Evolutionary conservation across 2,113 vertebrate species (phyloP), one percentile per base, ranked within the genome.

Genomic region (Prochilodus magdalenae): DNA sequence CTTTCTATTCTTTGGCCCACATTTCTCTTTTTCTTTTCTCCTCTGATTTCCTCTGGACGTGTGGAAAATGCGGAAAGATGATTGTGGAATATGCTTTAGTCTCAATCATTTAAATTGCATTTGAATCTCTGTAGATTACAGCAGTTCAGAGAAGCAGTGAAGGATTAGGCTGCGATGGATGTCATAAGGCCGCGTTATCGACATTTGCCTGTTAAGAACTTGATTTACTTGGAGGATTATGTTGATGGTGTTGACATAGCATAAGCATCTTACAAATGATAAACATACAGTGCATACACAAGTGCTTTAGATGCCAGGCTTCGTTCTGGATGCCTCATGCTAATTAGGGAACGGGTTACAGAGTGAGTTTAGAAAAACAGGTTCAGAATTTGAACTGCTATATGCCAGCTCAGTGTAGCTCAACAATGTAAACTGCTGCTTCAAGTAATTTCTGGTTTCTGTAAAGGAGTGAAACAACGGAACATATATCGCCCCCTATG

Each of bases 51-150:
- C 30, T 51, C 13, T 55, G 49, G 62, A 62, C 26, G 22, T 20
- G 3, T 20, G n/a, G 69, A 80, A 80, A 73, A 72, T 59, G 55
- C 62, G 49, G 57, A 55, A 47, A 18, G 51, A 51, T 74, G 65
- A 36, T 55, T 53, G 36, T 24, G 33, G 73, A 81, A 67, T 49
- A 24, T 79, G 16, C 33, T 57, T 47, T 4, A 30, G 70, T 81
- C 71, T 60, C 79, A 75, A 2, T 22, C n/a, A 65, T 81, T 81
- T 73, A 62, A 81, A 55, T 81, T 74, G 73, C 71, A 67, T 16
- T 14, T 24, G 27, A 47, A 55, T 65, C 47, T 6, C n/a, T 33
- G 72, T 75, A 30, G 72, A 81, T 53, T 81, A 81, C 79, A 57
- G 22, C 40, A 30, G 57, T 73, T 51, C 18, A 49, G 70, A 51